These are phyloP conservation scores for Nephrotoma appendiculata DNA, from an alignment of 2,888 invertebrate species.

Conservation along the genomic window DNA sequence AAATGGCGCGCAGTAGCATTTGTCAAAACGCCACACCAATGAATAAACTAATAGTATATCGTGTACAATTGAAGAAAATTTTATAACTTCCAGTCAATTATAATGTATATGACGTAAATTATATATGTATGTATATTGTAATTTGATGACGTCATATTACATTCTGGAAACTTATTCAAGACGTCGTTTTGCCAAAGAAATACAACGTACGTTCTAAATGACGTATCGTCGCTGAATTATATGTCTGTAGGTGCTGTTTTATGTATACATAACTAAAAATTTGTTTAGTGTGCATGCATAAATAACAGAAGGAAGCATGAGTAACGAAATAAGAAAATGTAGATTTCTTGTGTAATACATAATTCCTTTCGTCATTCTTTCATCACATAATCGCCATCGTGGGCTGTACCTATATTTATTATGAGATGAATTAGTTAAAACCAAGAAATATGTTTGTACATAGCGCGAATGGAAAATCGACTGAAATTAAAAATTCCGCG, in stretches of 20 bases:
- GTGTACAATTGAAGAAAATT: not conserved
- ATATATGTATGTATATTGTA: not conserved
- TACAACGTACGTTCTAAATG: not conserved
- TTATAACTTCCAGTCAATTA: not conserved
- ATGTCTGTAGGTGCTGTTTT: not conserved
- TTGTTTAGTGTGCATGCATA: not conserved
- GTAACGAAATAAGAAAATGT: not conserved
- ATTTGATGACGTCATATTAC: not conserved
- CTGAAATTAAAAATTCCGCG: not conserved
- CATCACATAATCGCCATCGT: not conserved
- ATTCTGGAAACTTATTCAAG: not conserved
- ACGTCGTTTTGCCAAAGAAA: not conserved
- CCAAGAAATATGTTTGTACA: not conserved
- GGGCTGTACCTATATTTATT: not conserved
- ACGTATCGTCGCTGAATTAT: not conserved
- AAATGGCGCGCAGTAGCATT: not conserved
- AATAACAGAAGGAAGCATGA: not conserved
- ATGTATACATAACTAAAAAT: not conserved
- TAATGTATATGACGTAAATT: not conserved
- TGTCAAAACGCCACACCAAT: not conserved
- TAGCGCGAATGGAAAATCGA: not conserved
- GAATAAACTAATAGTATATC: not conserved
- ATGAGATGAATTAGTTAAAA: not conserved
- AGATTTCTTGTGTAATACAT: not conserved
- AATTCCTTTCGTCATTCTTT: not conserved